Percentiles rank a stretch among this genome's conserved stretches.
These are phyloP conservation scores for Drosophila setifemur DNA, from an alignment of 1,140 invertebrate species.

Conservation along the genomic window DNA sequence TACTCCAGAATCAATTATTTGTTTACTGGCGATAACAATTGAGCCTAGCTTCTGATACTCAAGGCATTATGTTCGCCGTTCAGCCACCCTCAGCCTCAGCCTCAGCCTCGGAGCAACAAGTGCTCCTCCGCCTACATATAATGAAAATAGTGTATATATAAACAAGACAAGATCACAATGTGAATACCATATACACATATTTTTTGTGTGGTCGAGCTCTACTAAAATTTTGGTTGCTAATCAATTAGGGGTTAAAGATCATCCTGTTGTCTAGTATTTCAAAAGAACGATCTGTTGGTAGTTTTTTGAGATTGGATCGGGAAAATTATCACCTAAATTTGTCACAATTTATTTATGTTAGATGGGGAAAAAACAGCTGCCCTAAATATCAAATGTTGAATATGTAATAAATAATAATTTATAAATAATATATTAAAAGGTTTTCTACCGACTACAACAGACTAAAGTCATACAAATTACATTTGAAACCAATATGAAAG, in stretches of 20 bases:
- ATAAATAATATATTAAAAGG: too few relatives aligned
- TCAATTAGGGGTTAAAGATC: conserved; percentile 20
- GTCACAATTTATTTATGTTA: too few relatives aligned
- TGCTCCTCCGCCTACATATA: neutral
- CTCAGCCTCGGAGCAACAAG: neutral
- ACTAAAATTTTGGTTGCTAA: conserved; percentile 9
- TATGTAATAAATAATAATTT: too few relatives aligned
- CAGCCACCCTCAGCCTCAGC: too few relatives aligned
- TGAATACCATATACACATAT: too few relatives aligned
- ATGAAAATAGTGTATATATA: neutral
- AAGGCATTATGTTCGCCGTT: conserved; percentile 6
- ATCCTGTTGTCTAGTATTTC: conserved; percentile 15
- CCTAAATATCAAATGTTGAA: too few relatives aligned
- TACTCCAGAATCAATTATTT: conserved; percentile 40
- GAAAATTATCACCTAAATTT: neutral
- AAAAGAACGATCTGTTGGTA: neutral
- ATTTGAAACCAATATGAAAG: too few relatives aligned
- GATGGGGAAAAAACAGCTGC: too few relatives aligned
- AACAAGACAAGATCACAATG: neutral
- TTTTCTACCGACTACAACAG: too few relatives aligned
- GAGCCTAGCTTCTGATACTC: conserved; percentile 13
- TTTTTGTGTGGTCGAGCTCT: neutral
- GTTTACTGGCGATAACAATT: conserved; percentile 50
- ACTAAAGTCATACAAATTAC: too few relatives aligned
- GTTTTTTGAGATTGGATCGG: neutral